Percentiles rank a stretch among this genome's conserved stretches.
phyloP scores from a whole-genome alignment of 2,888 invertebrate species.

The Drosophila quinaria region DNA sequence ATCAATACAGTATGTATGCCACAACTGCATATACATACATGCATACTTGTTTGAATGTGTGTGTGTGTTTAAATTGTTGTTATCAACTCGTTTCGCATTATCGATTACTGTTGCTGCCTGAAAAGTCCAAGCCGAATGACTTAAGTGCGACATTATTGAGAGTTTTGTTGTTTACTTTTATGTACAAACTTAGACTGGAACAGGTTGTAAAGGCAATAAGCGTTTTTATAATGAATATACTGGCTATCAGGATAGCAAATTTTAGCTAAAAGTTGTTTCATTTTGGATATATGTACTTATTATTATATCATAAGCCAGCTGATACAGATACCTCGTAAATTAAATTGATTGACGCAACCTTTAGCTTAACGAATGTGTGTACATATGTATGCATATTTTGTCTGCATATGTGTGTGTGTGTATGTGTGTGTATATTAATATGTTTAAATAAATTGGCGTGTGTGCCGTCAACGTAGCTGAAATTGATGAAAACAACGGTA shows the following conservation, averaged over 20 bases:
- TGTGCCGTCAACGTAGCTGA: conserved; percentile 17
- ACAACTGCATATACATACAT: conserved; percentile 1
- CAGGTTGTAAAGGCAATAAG: conserved; percentile 13
- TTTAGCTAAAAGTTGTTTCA: conserved; percentile 52
- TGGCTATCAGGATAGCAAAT: conserved; percentile 2
- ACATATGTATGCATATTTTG: conserved; percentile 10
- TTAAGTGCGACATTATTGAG: conserved; percentile 17
- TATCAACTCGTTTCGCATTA: conserved; percentile 47
- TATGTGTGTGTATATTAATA: conserved; percentile 31
- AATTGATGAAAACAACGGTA: conserved; percentile 23
- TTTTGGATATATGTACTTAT: conserved; percentile 36
- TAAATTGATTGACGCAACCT: conserved; percentile 56
- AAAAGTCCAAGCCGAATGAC: conserved; percentile 18
- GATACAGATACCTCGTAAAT: conserved; percentile 26
- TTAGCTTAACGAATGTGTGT: conserved; percentile 14
- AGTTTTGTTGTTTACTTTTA: conserved; percentile 19
- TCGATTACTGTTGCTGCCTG: conserved; percentile 47
- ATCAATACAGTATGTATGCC: conserved; percentile 11
- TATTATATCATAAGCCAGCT: conserved; percentile 38
- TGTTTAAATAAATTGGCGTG: conserved; percentile 62
- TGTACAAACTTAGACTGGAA: conserved; percentile 8
- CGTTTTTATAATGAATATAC: conserved; percentile 1
- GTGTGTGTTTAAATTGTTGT: conserved; percentile 22
- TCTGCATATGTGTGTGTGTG: conserved; percentile 2
- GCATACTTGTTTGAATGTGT: conserved; percentile 1